Base-by-base conservation (phyloP, 2,113 vertebrate species). In the Sialia sialis region DNA sequence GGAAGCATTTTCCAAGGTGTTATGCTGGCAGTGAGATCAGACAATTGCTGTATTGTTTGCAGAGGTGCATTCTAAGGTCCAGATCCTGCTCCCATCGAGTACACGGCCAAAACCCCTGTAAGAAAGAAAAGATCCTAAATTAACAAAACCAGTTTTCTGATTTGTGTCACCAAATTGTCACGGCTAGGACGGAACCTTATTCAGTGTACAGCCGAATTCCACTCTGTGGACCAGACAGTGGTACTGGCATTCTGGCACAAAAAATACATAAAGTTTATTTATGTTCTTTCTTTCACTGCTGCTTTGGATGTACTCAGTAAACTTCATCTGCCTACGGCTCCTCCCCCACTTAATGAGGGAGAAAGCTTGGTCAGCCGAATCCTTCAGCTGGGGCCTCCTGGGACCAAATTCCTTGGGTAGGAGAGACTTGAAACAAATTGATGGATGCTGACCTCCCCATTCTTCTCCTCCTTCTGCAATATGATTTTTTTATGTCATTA, bases 321-420 rank as follows among this genome's bases (percentile, higher is more conserved):
- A 98, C 99, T 99, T 95, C 99, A 99, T 98, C 99, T 99, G 96
- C 99, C 99, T 98, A 99, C 98, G 97, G 99, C 99, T 96, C 99
- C 99, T 97, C 99, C 99, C 97, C 99, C 99, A 98, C 99, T 99
- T 98, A 99, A 99, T 98, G 99, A 99, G 99, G 99, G 99, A 94
- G 99, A 99, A 98, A 99, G 99, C 98, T 98, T 99, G 99, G 99
- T 99, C 99, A 99, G 99, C 99, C 99, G 99, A 98, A 99, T 99
- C 98, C 99, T 99, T 97, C 99, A 99, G 98, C 99, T 99, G 95
- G 99, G 99, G 97, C 99, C 99, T 95, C 99, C 99, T 97, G 99
- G 99, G 98, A 99, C 99, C 98, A 99, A 98, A 99, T 99, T 99
- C 98, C 99, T 99, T 96, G 99, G 99, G 99, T 99, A 99, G 98